phyloP scores from a whole-genome alignment of 2,888 invertebrate species.

The Lasioglossum marginatum region DNA sequence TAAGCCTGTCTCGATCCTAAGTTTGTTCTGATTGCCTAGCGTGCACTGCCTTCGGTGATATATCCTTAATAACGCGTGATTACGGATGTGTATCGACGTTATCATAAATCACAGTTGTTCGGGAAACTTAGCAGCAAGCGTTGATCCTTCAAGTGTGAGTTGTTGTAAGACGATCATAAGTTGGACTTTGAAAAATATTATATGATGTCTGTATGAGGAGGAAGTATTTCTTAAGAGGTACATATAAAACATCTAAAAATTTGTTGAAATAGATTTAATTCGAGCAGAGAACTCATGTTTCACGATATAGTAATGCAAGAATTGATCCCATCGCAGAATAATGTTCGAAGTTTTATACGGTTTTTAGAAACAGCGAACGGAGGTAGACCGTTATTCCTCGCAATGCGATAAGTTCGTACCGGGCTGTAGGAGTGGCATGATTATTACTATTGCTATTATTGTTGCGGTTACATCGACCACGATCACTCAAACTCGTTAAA shows the following conservation, averaged over 20 bases:
- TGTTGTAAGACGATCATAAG: not conserved
- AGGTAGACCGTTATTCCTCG: slow-evolving; percentile 69
- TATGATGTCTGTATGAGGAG: not conserved
- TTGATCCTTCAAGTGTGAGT: not conserved
- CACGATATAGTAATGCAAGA: not conserved
- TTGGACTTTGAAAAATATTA: not conserved
- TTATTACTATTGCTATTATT: slow-evolving; percentile 82
- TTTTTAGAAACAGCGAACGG: slow-evolving; percentile 15
- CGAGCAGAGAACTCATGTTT: not conserved
- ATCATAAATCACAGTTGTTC: not conserved
- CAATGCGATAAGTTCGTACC: slow-evolving; percentile 80
- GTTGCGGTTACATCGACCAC: slow-evolving; percentile 83
- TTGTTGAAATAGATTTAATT: not conserved
- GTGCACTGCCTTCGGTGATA: not conserved
- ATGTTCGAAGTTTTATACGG: slow-evolving; percentile 5
- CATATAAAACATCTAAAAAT: not conserved
- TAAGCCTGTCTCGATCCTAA: slow-evolving; percentile 25
- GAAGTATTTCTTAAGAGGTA: not conserved
- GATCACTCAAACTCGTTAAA: slow-evolving; percentile 84
- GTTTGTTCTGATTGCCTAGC: slow-evolving; percentile 50
- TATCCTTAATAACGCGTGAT: not conserved
- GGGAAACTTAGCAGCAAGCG: not conserved
- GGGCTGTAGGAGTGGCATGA: slow-evolving; percentile 74
- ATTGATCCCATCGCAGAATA: not conserved
- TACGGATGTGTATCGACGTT: slow-evolving; percentile 6